Conservation (phyloP, 64 coral and sea anemone genomes). For the Porites australiensis region DNA sequence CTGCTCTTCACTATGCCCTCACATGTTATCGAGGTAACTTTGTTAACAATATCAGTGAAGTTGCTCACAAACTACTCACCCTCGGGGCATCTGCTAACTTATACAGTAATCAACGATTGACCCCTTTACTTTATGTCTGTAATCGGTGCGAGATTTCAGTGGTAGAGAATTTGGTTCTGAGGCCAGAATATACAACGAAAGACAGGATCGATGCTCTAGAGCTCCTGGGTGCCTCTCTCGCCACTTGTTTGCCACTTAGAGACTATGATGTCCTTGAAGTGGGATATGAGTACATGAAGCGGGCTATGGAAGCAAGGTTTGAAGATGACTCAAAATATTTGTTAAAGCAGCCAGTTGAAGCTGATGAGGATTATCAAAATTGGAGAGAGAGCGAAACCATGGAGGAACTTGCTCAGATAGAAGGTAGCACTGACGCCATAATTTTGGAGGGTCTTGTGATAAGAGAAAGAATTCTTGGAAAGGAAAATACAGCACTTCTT, state of each 20-base stretch:
- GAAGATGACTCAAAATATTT: background rate
- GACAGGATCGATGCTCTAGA: constrained; percentile 60
- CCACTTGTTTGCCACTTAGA: constrained; percentile 57
- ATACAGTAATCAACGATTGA: constrained; percentile 60
- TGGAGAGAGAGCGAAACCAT: constrained; percentile 60
- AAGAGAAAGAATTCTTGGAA: constrained; percentile 69
- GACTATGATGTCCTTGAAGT: constrained; percentile 39
- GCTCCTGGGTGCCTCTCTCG: constrained; percentile 59
- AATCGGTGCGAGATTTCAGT: constrained; percentile 70
- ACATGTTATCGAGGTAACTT: background rate
- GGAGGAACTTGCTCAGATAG: constrained; percentile 43
- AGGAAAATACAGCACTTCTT: constrained; percentile 48
- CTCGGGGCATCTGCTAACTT: constrained; percentile 23
- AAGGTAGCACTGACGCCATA: constrained; percentile 30
- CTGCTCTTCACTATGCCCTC: constrained; percentile 72
- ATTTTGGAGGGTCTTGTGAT: constrained; percentile 72
- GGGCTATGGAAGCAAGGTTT: constrained; percentile 37
- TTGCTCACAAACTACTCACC: constrained; percentile 43
- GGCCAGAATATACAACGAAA: constrained; percentile 32
- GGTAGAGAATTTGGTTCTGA: constrained; percentile 60
- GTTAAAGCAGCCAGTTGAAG: constrained; percentile 22
- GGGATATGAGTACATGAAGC: constrained; percentile 40
- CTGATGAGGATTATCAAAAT: constrained; percentile 66
- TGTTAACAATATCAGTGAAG: constrained; percentile 37
- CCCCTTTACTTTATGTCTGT: constrained; percentile 62